phyloP scores from a whole-genome alignment of 2,797 vertebrate species.

The Enoplosus armatus region DNA sequence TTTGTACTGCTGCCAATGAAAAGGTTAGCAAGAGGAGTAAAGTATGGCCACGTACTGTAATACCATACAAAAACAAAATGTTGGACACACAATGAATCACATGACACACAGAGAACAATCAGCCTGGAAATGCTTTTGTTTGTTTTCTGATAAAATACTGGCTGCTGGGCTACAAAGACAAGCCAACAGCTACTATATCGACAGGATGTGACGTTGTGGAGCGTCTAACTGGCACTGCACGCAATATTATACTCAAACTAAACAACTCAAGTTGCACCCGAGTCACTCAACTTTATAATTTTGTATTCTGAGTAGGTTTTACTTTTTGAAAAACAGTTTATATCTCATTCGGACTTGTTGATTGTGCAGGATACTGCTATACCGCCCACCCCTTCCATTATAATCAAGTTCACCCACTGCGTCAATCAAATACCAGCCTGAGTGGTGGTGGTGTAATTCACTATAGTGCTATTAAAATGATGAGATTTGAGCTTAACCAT shows the following conservation, averaged over 20 bases:
- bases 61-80: constrained; percentile 4
- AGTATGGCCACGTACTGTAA: constrained; percentile 1
- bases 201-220: constrained; percentile 25
- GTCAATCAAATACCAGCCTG: constrained; percentile 29
- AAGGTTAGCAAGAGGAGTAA: constrained; percentile 26
- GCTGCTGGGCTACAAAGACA: constrained; percentile 17
- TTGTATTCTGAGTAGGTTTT: constrained; percentile 1
- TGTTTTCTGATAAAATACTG: constrained; percentile 47
- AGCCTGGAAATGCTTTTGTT: constrained; percentile 44
- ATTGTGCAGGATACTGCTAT: constrained; percentile 14
- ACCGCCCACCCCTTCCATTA: constrained; percentile 28
- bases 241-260: not conserved
- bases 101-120: constrained; percentile 36
- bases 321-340: constrained; percentile 3
- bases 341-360: not conserved
- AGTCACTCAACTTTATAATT: not conserved
- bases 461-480: constrained; percentile 55
- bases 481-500: constrained; percentile 54
- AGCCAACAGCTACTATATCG: constrained; percentile 10
- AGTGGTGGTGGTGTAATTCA: constrained; percentile 49
- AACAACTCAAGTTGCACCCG: not conserved
- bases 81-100: not conserved
- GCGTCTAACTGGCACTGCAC: not conserved
- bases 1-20: constrained; percentile 41
- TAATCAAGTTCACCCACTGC: constrained; percentile 38